Evolutionary conservation across 1,140 invertebrate genomes (phyloP), one percentile per base, ranked within the genome.

Genomic region (Orussus abietinus): DNA sequence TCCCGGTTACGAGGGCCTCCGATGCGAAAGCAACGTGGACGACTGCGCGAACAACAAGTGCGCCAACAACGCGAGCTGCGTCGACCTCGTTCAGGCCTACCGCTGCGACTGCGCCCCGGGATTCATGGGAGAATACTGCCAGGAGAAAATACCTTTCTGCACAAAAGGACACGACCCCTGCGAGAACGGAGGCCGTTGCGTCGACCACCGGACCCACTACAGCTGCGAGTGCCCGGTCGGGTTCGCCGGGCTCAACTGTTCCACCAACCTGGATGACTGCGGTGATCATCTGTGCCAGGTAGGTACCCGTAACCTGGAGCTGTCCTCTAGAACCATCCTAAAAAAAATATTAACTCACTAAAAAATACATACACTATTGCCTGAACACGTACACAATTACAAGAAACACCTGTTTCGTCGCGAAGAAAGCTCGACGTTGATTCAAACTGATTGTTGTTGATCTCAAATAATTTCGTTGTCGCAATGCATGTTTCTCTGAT

Each of bases 81-180:
- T 90, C 17, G 90, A 93, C 75, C 77, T 85, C 42, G 80, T 94
- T 31, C 80, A 90, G 63, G 83, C 84, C 19, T 95, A 95, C 69
- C 77, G 80, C 57, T 95, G 91, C 66, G 81, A 83, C 56, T 96
- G 91, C 62, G 76, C 79, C 41, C 80, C 84, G 11, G 91, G 90
- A 41, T 94, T 82, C 71, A 88, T 84, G 74, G 90, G 90, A 81
- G 81, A 90, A 64, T 90, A 83, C 69, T 96, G 93, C 75, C 87
- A 95, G 64, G 84, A 82, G 58, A 94, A 95, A 75, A 94, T 96
- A 45, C 85, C 89, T 51, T 96, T 90, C 77, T 97, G 93, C 75
- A 84, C 83, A 53, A 85, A 86, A 53, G 58, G 72, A 32, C 85
- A 91, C 57, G 90, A 95, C 75, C 92, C 93, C 17, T 97, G 93